These are phyloP conservation scores for Dolichotis patagonum DNA, from an alignment of 2,113 vertebrate species.

Conservation along the genomic window DNA sequence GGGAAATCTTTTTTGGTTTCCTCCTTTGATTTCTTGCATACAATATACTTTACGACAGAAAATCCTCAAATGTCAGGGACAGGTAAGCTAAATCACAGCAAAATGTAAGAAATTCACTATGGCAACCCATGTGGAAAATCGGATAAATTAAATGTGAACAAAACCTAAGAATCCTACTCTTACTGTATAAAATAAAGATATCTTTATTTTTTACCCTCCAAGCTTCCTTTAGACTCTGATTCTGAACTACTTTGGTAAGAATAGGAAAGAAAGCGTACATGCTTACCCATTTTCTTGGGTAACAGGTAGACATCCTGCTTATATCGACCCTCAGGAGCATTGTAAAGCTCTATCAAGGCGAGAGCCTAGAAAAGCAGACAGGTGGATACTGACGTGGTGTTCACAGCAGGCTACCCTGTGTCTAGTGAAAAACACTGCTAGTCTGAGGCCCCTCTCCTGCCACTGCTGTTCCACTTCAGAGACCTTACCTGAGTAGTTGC, in stretches of 20 bases:
- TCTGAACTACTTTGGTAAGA: neutral
- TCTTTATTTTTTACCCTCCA: neutral
- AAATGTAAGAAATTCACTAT: neutral
- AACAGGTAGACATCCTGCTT: conserved; percentile 97
- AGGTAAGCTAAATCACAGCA: conserved; percentile 47
- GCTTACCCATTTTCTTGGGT: conserved; percentile 98
- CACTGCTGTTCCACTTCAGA: neutral
- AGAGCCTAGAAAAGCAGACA: conserved; percentile 89
- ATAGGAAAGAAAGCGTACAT: fast-evolving
- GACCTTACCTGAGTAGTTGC: conserved; percentile 95
- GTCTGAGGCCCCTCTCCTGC: neutral
- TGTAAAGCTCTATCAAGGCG: conserved; percentile 97
- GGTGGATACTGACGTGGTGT: neutral
- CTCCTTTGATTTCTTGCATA: conserved; percentile 8
- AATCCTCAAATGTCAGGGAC: conserved; percentile 34
- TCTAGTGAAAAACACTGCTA: neutral
- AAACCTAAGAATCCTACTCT: neutral
- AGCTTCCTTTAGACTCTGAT: neutral
- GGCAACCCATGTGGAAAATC: conserved; percentile 12
- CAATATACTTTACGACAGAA: conserved; percentile 52
- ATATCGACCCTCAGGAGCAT: conserved; percentile 96
- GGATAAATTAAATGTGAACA: neutral
- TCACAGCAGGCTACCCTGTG: neutral
- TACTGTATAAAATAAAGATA: conserved; percentile 20
- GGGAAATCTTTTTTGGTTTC: neutral